A percentile compares a stretch with the other conserved stretches of the same genome.
These are phyloP conservation scores for Ornithorhynchus anatinus DNA, from an alignment of 2,113 vertebrate genomes.

Conservation along the genomic window DNA sequence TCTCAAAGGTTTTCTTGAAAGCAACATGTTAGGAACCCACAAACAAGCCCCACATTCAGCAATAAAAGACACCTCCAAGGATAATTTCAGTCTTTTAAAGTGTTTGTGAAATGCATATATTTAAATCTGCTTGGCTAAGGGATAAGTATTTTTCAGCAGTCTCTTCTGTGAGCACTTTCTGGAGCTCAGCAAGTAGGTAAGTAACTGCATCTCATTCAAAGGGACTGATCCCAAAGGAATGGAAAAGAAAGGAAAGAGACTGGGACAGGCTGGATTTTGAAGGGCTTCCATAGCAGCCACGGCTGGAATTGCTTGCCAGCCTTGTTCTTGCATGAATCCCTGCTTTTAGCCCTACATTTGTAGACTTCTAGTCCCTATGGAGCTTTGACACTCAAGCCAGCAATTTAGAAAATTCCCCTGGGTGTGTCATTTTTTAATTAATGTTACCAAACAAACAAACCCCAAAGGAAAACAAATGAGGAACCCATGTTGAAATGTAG, in stretches of 20 bases:
- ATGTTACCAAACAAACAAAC: conserved; percentile 56
- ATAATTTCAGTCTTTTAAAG: too few species aligned
- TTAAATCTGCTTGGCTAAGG: too few species aligned
- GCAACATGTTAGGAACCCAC: neutral
- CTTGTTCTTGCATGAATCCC: neutral
- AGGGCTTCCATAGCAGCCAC: neutral
- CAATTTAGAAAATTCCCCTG: conserved; percentile 24
- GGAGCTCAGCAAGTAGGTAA: neutral
- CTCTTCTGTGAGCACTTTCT: neutral
- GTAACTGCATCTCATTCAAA: neutral
- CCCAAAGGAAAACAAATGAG: conserved; percentile 33
- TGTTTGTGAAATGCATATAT: too few species aligned
- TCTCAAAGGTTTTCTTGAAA: neutral
- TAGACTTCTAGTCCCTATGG: conserved; percentile 36
- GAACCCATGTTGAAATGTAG: conserved; percentile 39
- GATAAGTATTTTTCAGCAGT: neutral
- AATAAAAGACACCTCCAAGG: too few species aligned
- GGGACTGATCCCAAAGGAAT: neutral
- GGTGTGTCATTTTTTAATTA: conserved; percentile 61
- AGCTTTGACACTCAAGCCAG: conserved; percentile 35
- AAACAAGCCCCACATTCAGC: neutral
- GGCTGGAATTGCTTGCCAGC: neutral
- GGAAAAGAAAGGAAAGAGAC: neutral
- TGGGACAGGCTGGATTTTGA: neutral
- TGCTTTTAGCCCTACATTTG: neutral